These are phyloP conservation scores for Gambelia wislizenii DNA, from an alignment of 2,797 vertebrate genomes.

Conservation along the genomic window DNA sequence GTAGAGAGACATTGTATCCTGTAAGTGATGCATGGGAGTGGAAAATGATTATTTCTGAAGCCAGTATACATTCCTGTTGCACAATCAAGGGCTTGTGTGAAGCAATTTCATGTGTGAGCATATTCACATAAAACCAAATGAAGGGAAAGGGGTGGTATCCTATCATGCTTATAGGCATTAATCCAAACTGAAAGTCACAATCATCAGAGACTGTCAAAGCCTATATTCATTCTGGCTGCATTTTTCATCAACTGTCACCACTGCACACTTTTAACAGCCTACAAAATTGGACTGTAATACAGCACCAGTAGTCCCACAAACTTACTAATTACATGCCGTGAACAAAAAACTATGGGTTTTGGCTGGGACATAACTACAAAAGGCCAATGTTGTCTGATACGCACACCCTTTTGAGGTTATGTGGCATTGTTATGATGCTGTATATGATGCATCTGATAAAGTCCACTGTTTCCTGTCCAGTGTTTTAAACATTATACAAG, in stretches of 20 bases:
- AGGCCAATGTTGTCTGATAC: too few relatives aligned
- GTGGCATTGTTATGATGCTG: too few relatives aligned
- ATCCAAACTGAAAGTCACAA: not conserved
- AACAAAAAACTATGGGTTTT: too few relatives aligned
- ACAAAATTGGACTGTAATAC: not conserved
- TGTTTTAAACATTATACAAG: too few relatives aligned
- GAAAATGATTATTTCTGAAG: slow-evolving; percentile 45
- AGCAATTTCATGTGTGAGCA: slow-evolving; percentile 6
- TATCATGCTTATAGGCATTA: slow-evolving; percentile 26
- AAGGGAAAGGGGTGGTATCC: not conserved
- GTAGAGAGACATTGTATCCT: slow-evolving; percentile 47
- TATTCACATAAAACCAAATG: not conserved
- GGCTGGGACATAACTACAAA: too few relatives aligned
- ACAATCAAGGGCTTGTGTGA: slow-evolving; percentile 15
- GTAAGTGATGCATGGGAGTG: slow-evolving; percentile 39
- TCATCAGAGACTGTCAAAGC: slow-evolving; percentile 7
- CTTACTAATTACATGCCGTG: too few relatives aligned
- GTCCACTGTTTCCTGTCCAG: too few relatives aligned
- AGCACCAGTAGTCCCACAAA: not conserved
- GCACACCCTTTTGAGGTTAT: too few relatives aligned
- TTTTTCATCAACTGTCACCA: not conserved
- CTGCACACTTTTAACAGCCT: not conserved
- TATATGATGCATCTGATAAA: too few relatives aligned
- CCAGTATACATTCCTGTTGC: slow-evolving; percentile 4
- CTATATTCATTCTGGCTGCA: slow-evolving; percentile 5